Evolutionary conservation across 2,113 vertebrate genomes (phyloP).

Genomic region (Dolichallabes microphthalmus): DNA sequence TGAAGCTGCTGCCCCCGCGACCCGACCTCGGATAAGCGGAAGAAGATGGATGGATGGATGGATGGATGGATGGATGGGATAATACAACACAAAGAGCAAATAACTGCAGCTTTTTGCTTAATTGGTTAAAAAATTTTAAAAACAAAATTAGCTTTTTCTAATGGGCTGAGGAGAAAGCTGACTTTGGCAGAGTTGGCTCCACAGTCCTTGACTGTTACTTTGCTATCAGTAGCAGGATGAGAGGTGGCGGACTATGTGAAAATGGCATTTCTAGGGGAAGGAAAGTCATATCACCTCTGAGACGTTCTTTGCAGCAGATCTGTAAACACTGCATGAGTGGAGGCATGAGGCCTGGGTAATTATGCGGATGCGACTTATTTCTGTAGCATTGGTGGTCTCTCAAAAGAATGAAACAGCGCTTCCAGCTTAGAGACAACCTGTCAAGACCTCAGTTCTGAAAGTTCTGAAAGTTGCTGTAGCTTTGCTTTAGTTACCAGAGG

Average conservation of each 20-base stretch:
- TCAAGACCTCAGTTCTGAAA: not conserved
- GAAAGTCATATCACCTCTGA: not conserved
- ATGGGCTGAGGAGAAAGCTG: too few relatives aligned
- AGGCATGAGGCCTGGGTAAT: not conserved
- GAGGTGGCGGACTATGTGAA: not conserved
- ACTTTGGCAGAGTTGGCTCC: not conserved
- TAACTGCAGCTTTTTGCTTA: slow-evolving; percentile 21
- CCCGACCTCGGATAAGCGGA: too few relatives aligned
- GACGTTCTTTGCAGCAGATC: not conserved
- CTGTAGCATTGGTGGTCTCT: not conserved
- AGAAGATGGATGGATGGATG: too few relatives aligned
- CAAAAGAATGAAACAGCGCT: not conserved
- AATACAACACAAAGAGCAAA: slow-evolving; percentile 11
- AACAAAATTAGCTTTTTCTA: too few relatives aligned
- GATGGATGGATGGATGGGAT: too few relatives aligned
- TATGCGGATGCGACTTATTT: not conserved
- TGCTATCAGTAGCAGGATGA: not conserved
- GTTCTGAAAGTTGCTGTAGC: not conserved
- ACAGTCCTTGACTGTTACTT: not conserved
- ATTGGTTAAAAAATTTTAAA: too few relatives aligned
- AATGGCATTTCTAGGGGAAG: not conserved
- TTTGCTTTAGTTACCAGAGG: not conserved
- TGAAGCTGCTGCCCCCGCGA: too few relatives aligned
- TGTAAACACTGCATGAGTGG: slow-evolving; percentile 1
- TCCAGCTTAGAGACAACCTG: not conserved